A percentile compares a stretch with the other conserved stretches of the same genome.
Evolutionary conservation across 1,140 invertebrate genomes (phyloP).

Genomic region (Panagrolaimus sp.): DNA sequence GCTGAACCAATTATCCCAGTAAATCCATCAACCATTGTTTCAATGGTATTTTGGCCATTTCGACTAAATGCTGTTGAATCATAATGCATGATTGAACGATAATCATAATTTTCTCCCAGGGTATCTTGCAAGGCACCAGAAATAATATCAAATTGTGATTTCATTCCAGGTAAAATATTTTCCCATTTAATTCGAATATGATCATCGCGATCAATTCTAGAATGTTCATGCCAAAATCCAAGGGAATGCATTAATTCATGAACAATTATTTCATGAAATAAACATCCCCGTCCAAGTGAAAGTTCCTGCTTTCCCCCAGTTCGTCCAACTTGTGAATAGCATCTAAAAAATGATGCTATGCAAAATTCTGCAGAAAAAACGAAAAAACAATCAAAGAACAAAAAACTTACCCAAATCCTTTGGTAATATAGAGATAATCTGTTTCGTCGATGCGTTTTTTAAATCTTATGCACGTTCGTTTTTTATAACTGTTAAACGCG

Average conservation of each 20-base stretch:
- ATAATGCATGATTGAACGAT: slow-evolving; percentile 55
- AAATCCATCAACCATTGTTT: slow-evolving; percentile 51
- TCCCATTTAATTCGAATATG: slow-evolving; percentile 59
- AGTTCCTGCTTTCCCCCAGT: slow-evolving; percentile 59
- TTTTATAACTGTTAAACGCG: slow-evolving; percentile 52
- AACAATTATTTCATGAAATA: slow-evolving; percentile 58
- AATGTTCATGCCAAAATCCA: slow-evolving; percentile 58
- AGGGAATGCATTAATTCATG: slow-evolving; percentile 56
- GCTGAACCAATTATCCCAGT: slow-evolving; percentile 51
- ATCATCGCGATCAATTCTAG: slow-evolving; percentile 54
- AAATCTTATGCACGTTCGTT: slow-evolving; percentile 54
- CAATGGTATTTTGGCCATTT: slow-evolving; percentile 57
- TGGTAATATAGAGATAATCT: slow-evolving; percentile 55
- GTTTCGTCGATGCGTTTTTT: slow-evolving; percentile 32
- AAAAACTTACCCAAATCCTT: slow-evolving; percentile 50
- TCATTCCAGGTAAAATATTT: slow-evolving; percentile 59
- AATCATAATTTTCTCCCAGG: slow-evolving; percentile 56
- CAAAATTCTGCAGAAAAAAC: background rate
- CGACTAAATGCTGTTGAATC: slow-evolving; percentile 54
- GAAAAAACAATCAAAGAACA: background rate
- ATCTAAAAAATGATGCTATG: slow-evolving; percentile 44
- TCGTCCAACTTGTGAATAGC: slow-evolving; percentile 58
- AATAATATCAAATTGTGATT: slow-evolving; percentile 59
- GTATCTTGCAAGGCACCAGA: slow-evolving; percentile 56
- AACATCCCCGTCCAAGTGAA: slow-evolving; percentile 56